Evolutionary conservation across 2,113 vertebrate species (phyloP).

Genomic region (Coreoperca whiteheadi): DNA sequence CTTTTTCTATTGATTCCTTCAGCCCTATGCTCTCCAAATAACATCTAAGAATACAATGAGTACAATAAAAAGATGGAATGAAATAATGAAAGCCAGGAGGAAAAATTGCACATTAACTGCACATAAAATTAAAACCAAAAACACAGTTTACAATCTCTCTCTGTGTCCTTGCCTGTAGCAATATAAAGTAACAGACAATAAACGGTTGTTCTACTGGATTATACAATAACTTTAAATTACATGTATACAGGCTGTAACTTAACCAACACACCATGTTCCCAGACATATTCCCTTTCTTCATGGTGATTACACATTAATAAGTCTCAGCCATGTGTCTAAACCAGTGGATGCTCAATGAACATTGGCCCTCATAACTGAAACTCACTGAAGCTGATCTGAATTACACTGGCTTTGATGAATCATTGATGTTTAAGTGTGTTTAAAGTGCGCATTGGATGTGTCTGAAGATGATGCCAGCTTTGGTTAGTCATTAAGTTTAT

Average conservation of each 20-base stretch:
- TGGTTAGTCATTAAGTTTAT: background rate
- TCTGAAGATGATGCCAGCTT: background rate
- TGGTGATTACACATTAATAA: constrained; percentile 59
- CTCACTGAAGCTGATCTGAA: constrained; percentile 53
- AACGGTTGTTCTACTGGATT: constrained; percentile 40
- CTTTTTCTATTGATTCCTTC: background rate
- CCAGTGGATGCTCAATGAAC: constrained; percentile 27
- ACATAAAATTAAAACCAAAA: background rate
- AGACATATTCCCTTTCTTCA: background rate
- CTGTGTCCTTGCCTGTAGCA: background rate
- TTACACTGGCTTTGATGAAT: constrained; percentile 52
- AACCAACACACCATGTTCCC: background rate
- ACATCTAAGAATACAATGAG: background rate
- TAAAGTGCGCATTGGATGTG: background rate
- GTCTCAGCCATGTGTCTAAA: constrained; percentile 7
- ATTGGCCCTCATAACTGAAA: constrained; percentile 52
- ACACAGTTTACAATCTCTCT: background rate
- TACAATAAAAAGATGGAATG: background rate
- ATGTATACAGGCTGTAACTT: background rate
- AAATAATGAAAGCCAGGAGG: background rate
- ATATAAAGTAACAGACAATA: constrained; percentile 3
- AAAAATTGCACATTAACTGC: constrained; percentile 2
- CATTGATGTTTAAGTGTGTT: constrained; percentile 42
- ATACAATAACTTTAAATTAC: constrained; percentile 57
- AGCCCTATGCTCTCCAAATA: background rate